Evolutionary conservation across 2,888 invertebrate genomes (phyloP).

Genomic region (Tridacna gigas): DNA sequence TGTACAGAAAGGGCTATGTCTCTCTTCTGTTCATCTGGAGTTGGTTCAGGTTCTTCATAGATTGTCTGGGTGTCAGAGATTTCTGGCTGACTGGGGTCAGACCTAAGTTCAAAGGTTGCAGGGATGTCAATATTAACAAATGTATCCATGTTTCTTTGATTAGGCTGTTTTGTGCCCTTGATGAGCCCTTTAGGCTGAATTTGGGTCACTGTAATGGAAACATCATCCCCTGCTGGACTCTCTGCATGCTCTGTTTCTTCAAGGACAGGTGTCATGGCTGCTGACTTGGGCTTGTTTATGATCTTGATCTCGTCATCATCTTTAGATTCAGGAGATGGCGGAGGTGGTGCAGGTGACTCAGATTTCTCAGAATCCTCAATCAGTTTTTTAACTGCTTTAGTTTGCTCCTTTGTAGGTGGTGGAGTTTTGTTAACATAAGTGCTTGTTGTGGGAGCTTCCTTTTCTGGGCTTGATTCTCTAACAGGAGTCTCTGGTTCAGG

Average conservation of each 20-base stretch:
- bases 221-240: slow-evolving; percentile 40
- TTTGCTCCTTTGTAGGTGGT: slow-evolving; percentile 38
- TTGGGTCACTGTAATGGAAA: slow-evolving; percentile 66
- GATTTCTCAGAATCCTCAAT: slow-evolving; percentile 64
- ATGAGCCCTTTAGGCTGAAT: slow-evolving; percentile 64
- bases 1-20: slow-evolving; percentile 65
- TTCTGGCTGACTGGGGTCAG: slow-evolving; percentile 31
- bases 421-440: slow-evolving; percentile 46
- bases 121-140: slow-evolving; percentile 78
- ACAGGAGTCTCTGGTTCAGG: slow-evolving; percentile 17
- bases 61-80: slow-evolving; percentile 41
- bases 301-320: slow-evolving; percentile 57
- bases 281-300: slow-evolving; percentile 50
- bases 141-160: slow-evolving; percentile 69
- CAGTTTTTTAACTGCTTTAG: slow-evolving; percentile 51
- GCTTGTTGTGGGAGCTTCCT: slow-evolving; percentile 29
- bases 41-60: slow-evolving; percentile 59
- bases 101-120: slow-evolving; percentile 50
- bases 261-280: slow-evolving; percentile 68
- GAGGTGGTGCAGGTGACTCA: slow-evolving; percentile 80
- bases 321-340: slow-evolving; percentile 79
- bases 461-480: slow-evolving; percentile 42
- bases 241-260: slow-evolving; percentile 62
- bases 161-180: slow-evolving; percentile 26
- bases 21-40: slow-evolving; percentile 45